Conservation (phyloP, 2,797 vertebrate genomes). For the Clarias pachynema region DNA sequence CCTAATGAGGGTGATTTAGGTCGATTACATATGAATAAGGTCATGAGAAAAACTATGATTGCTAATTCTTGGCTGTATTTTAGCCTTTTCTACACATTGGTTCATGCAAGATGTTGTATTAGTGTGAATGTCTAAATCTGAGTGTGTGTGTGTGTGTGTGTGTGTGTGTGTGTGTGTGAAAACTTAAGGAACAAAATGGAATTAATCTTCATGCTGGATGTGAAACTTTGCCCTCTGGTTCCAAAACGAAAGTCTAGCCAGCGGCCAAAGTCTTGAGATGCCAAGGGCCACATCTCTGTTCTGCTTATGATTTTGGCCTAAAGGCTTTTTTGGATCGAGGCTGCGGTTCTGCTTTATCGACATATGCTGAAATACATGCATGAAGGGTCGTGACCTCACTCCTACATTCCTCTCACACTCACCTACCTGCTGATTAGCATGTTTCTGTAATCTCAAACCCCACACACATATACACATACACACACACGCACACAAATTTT, state of each 20-base stretch:
- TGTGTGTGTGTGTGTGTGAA: too few species aligned
- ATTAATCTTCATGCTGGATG: background rate
- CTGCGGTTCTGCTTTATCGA: constrained; percentile 34
- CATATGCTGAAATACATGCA: constrained; percentile 43
- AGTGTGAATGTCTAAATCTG: background rate
- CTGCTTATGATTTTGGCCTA: constrained; percentile 20
- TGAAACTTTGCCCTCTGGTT: constrained; percentile 24
- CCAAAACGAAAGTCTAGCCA: constrained; percentile 15
- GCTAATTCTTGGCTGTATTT: background rate
- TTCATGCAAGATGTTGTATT: background rate
- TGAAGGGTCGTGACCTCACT: constrained; percentile 43
- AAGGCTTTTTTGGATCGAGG: background rate
- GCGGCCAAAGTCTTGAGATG: constrained; percentile 6
- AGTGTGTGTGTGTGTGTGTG: background rate
- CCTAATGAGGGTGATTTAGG: background rate
- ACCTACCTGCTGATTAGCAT: constrained; percentile 45
- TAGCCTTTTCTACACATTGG: background rate
- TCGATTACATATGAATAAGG: constrained; percentile 6
- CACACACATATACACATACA: constrained; percentile 1
- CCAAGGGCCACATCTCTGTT: constrained; percentile 1
- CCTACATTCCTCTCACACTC: constrained; percentile 36
- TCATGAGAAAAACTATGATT: background rate
- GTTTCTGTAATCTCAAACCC: constrained; percentile 37
- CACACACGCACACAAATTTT: background rate
- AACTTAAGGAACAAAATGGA: background rate